Base-by-base conservation (phyloP, 2,888 invertebrate species). In the Loripinus fragilis region DNA sequence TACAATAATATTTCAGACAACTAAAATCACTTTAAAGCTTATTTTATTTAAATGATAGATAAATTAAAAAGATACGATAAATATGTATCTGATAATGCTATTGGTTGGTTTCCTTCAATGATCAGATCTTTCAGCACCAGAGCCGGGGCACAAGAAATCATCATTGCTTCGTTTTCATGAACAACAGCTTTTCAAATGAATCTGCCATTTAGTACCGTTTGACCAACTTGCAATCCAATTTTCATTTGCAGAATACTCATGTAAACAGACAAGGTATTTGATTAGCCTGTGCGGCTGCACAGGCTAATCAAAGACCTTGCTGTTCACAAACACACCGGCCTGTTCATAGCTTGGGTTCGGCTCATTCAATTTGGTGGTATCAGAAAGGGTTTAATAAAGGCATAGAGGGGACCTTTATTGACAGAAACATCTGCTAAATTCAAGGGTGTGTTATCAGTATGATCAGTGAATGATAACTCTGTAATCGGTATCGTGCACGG, bases 11-110 rank as follows among this genome's bases (percentile, higher is more conserved):
- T 60, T 10, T 33, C 33, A 2, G 30, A 33, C 20, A 33, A 60
- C 7, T 60, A 33, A 60, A 60, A 60, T 17, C 8, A 30, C 10
- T 60, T 20, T 60, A 60, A 60, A 60, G 60, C 33, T 60, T 30
- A 33, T 60, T 60, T 60, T 60, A 60, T 60, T 60, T 33, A 60
- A 60, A 60, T 60, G 60, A 60, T 60, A 60, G 60, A 60, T 60
- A 60, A 60, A 60, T 60, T 60, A 10, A 23, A 60, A 60, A 60
- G 60, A 60, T 60, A 60, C 33, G 60, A 60, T 60, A 23, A 33
- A 20, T 5, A 20, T 60, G 60, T 33, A 33, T 60, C 60, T 60
- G 60, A 60, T 60, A 60, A 60, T 60, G 60, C 25, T 60, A 60
- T 60, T 60, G 60, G 60, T 60, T 60, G 30, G 60, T 60, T 30